Base-by-base conservation (phyloP, 2,113 vertebrate genomes). In the Acrocephalus arundinaceus region DNA sequence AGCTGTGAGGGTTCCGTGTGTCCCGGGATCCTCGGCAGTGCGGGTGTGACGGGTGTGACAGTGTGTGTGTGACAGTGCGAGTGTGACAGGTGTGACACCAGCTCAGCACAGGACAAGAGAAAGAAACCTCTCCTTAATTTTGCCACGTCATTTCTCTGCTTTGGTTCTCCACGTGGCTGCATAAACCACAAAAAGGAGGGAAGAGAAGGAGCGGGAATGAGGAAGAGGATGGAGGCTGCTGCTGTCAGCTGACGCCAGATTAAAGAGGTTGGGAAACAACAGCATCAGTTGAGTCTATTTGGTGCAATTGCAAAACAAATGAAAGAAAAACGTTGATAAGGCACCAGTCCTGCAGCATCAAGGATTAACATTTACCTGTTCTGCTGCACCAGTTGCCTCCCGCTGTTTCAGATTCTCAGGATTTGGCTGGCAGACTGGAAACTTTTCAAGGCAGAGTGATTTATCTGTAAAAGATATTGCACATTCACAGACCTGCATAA, bases 1-100 rank as follows among this genome's bases (percentile, higher is more conserved):
- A 41, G 48, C 2, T 57, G 58, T 72, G 85, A n/a, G 0, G 2
- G 65, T 2, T 18, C 74, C 61, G 62, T 14, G 74, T 61, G 74
- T 5, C 13, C 19, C 0, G 0, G 33, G 33, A 27, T 15, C 84
- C 65, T 25, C 3, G 10, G 27, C 58, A 0, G 0, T 2, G 22
- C 0, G 11, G 7, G 61, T 20, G 73, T 24, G 45, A 9, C 0
- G 1, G 19, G 17, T 10, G 30, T 7, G 46, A 35, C 33, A 27
- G 35, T 35, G 35, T 35, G 35, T 35, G 35, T 35, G 35, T 35
- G 35, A 35, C 58, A 0, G 0, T 2, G 22, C 0, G 11, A 6
- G 61, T 20, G 73, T 24, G 45, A 9, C 0, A 1, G 19, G 17
- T 10, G 30, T 7, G 46, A 35, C 33, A 27, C 23, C 58, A 1